A percentile compares a stretch with the other conserved stretches of the same genome.
Conservation (phyloP, 92 coral and sea anemone species). For the Epizoanthus scotinus region DNA sequence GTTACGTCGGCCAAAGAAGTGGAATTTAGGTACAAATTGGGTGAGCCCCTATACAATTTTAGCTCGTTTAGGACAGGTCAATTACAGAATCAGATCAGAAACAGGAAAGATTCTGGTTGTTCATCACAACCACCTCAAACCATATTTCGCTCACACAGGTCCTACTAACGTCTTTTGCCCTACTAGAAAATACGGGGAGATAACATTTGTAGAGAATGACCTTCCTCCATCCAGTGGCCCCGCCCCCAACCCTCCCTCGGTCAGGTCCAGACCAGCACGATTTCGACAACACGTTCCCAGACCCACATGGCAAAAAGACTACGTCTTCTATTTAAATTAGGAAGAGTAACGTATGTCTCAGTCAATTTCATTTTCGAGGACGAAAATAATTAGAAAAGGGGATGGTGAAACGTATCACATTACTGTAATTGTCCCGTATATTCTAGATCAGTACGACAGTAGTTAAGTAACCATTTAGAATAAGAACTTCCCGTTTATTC, state of each 20-base stretch:
- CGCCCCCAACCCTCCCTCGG: not conserved
- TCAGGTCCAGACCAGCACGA: slow-evolving; percentile 32
- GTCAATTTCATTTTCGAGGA: not conserved
- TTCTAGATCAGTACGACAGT: no score
- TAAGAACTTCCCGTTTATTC: no score
- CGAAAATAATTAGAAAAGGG: not conserved
- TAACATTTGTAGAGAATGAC: not conserved
- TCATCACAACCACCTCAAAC: slow-evolving; percentile 41
- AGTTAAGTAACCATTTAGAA: no score
- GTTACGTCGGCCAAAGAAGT: slow-evolving; percentile 35
- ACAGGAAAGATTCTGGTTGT: slow-evolving; percentile 28
- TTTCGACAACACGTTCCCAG: slow-evolving; percentile 13
- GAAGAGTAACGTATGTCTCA: not conserved
- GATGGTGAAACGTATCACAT: slow-evolving; percentile 6
- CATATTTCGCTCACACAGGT: slow-evolving; percentile 29
- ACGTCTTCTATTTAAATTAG: slow-evolving; percentile 6
- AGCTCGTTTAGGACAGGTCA: slow-evolving; percentile 22
- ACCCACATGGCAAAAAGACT: slow-evolving; percentile 21
- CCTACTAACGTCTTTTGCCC: slow-evolving; percentile 25
- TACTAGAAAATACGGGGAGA: slow-evolving; percentile 20
- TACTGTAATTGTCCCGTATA: not conserved
- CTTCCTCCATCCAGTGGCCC: not conserved
- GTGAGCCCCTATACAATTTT: slow-evolving; percentile 31
- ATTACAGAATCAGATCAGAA: slow-evolving; percentile 25
- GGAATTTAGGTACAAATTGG: slow-evolving; percentile 45